Conservation (phyloP, 2,888 invertebrate genomes). For the Eupithecia abbreviata region DNA sequence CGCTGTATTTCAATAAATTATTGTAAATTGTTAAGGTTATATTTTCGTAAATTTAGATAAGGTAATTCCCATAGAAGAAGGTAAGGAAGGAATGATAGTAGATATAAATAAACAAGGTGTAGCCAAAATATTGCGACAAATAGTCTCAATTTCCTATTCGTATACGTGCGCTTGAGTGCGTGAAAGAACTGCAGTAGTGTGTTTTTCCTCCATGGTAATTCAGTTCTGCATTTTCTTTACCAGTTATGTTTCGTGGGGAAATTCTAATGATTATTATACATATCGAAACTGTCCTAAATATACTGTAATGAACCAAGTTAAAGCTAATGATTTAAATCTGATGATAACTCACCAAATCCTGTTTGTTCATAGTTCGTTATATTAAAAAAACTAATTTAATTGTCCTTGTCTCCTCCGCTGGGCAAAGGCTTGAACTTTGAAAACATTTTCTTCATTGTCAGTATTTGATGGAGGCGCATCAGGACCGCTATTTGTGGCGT, state of each 20-base stretch:
- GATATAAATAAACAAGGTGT: no score
- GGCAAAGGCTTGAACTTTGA: neutral
- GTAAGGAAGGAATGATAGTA: no score
- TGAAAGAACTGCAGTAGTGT: no score
- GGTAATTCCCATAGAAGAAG: neutral
- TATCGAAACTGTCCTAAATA: neutral
- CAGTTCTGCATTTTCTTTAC: neutral
- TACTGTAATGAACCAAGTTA: neutral
- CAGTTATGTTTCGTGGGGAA: neutral
- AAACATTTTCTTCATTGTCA: neutral
- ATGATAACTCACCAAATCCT: neutral
- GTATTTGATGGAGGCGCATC: neutral
- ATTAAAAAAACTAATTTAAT: neutral
- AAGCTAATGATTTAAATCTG: neutral
- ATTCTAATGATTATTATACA: neutral
- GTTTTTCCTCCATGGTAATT: no score
- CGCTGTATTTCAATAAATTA: slow-evolving; percentile 15
- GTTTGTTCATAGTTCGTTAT: neutral
- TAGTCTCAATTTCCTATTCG: no score
- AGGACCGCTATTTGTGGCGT: no score
- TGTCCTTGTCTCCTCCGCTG: neutral
- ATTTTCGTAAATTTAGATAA: slow-evolving; percentile 3
- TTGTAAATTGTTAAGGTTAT: slow-evolving; percentile 7
- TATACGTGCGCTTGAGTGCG: no score
- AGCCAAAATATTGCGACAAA: no score